Evolutionary conservation across 1,140 invertebrate species (phyloP), one percentile per base, ranked within the genome.

Genomic region (Camponotus vicinus): DNA sequence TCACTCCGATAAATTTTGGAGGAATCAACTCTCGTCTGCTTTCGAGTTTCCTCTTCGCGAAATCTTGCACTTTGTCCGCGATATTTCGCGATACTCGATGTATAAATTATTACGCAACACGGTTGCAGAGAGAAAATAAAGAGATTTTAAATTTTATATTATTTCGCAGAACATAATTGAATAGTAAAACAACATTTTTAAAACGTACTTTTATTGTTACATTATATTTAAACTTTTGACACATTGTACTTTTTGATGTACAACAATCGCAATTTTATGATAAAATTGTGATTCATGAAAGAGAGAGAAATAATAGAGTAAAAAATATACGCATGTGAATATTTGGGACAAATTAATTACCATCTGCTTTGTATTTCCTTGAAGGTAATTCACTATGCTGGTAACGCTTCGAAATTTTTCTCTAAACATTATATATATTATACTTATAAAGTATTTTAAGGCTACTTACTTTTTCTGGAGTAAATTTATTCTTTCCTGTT

Each of bases 1-100:
- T 71, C 49, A n/a, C 27, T 37, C 52, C 21, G 55, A 83, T 75
- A 83, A 75, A 73, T 83, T 73, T 83, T 61, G 5, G 37, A 80
- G 13, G 40, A 34, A 55, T 67, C 55, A 45, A 82, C 67, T 21
- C 11, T 27, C 69, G 18, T 21, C 18, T 32, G 57, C 27, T 61
- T 27, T 73, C 79, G 27, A 15, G 18, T 75, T 45, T 21, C 55
- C n/a, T 13, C 59, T 66, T 49, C 42, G 27, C 49, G 4, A 52
- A 49, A 27, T 75, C 40, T 27, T 37, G 13, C 42, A 27, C 49
- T 63, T 52, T 45, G 40, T 83, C 3, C 21, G 55, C 11, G 8
- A 73, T 73, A 75, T 49, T 73, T 13, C 11, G 13, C 7, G 34
- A 1, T 37, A 55, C 18, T 40, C n/a, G 4, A 40, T 45, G 11